Conservation (phyloP, 2,797 vertebrate species). For the Cynopterus sphinx region DNA sequence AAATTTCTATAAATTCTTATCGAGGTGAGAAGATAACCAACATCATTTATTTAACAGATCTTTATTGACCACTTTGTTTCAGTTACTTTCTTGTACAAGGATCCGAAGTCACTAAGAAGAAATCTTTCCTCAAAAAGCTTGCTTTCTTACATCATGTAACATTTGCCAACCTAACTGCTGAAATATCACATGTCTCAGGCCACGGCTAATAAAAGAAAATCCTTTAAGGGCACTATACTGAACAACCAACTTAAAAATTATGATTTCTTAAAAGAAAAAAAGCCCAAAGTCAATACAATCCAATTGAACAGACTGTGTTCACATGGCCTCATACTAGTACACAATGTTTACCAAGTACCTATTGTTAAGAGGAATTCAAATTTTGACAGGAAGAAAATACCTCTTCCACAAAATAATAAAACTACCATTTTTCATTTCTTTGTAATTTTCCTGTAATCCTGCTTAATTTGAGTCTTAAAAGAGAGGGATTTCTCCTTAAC, state of each 20-base stretch:
- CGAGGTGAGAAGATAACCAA: constrained; percentile 14
- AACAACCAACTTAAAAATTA: constrained; percentile 48
- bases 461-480: not conserved
- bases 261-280: constrained; percentile 14
- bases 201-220: constrained; percentile 9
- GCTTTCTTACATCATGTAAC: not conserved
- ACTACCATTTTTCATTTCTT: constrained; percentile 59
- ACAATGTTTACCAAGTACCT: constrained; percentile 71
- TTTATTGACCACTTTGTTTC: not conserved
- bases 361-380: constrained; percentile 74
- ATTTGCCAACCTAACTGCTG: not conserved
- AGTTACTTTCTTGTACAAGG: not conserved
- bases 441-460: constrained; percentile 18
- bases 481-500: constrained; percentile 67
- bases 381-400: constrained; percentile 39
- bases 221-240: not conserved
- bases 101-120: not conserved
- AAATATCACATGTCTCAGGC: not conserved
- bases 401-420: constrained; percentile 53
- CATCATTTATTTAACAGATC: constrained; percentile 47
- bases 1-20: constrained; percentile 26
- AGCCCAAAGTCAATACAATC: constrained; percentile 44
- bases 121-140: not conserved
- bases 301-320: constrained; percentile 65
- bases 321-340: constrained; percentile 63